Conservation (phyloP, 1,140 invertebrate genomes). For the Brachionus calyciflorus region DNA sequence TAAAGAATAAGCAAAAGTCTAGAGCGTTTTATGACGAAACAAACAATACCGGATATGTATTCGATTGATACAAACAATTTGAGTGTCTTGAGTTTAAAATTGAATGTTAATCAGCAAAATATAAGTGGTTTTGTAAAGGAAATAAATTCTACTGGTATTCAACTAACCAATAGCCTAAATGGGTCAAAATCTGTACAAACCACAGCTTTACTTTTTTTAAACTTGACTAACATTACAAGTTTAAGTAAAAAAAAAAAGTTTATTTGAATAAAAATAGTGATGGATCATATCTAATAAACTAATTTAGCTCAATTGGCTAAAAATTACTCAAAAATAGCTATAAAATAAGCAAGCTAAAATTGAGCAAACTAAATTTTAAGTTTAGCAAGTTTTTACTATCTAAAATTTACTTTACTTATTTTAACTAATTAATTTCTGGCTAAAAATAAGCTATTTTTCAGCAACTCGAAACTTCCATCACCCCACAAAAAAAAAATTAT, state of each 20-base stretch:
- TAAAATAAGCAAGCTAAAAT: too few relatives aligned
- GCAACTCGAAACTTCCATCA: too few relatives aligned
- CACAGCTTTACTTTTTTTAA: not conserved
- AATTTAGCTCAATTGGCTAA: too few relatives aligned
- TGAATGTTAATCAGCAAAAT: not conserved
- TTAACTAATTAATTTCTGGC: too few relatives aligned
- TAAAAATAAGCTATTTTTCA: too few relatives aligned
- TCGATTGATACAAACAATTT: slow-evolving; percentile 27
- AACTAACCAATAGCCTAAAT: not conserved
- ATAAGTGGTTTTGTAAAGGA: slow-evolving; percentile 29
- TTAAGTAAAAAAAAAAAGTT: not conserved
- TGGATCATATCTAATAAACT: too few relatives aligned
- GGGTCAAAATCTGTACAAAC: not conserved
- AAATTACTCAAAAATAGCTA: too few relatives aligned
- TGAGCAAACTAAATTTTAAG: too few relatives aligned
- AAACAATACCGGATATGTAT: slow-evolving; percentile 1
- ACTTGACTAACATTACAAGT: not conserved
- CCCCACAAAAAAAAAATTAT: too few relatives aligned
- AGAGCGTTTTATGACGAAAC: slow-evolving; percentile 7
- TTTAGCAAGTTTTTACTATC: too few relatives aligned
- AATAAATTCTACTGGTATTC: slow-evolving; percentile 1
- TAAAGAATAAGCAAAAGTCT: slow-evolving; percentile 11
- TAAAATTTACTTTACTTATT: too few relatives aligned
- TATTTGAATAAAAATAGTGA: too few relatives aligned
- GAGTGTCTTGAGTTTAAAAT: not conserved